Conservation (phyloP, 2,888 invertebrate genomes). For the Drosophila pseudotakahashii region DNA sequence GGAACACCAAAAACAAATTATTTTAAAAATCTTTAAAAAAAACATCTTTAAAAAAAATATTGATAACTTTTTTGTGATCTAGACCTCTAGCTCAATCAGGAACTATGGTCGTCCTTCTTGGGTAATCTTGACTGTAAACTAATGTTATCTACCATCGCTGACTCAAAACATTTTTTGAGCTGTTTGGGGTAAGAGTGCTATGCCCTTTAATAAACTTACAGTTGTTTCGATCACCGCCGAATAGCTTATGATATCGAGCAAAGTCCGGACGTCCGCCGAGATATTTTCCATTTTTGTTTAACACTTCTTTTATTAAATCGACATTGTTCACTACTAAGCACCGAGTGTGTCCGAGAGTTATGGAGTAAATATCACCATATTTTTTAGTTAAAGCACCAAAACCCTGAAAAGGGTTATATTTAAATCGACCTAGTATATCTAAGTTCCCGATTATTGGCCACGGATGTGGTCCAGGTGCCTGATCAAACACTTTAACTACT, state of each 20-base stretch:
- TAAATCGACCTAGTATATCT: slow-evolving; percentile 87
- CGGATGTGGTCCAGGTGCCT: slow-evolving; percentile 88
- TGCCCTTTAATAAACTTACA: slow-evolving; percentile 87
- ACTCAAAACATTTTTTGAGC: too few species aligned
- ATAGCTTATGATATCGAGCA: slow-evolving; percentile 91
- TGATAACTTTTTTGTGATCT: too few species aligned
- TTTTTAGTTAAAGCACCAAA: slow-evolving; percentile 88
- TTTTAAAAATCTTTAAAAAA: too few species aligned
- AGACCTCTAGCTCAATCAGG: too few species aligned
- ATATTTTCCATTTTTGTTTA: slow-evolving; percentile 91
- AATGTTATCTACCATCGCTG: too few species aligned
- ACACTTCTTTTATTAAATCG: slow-evolving; percentile 89
- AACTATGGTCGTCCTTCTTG: too few species aligned
- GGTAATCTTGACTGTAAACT: too few species aligned
- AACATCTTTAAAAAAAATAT: too few species aligned
- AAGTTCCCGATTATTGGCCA: slow-evolving; percentile 90
- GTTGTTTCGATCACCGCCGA: slow-evolving; percentile 93
- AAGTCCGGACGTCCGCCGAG: slow-evolving; percentile 94
- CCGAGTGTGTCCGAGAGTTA: slow-evolving; percentile 88
- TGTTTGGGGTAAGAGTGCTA: too few species aligned
- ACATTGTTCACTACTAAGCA: slow-evolving; percentile 91
- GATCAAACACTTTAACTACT: slow-evolving; percentile 10
- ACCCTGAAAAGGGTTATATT: slow-evolving; percentile 88
- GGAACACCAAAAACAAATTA: too few species aligned
- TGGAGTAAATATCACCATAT: slow-evolving; percentile 90